These are phyloP conservation scores for Habropoda laboriosa DNA, from an alignment of 1,140 invertebrate genomes.

Conservation along the genomic window DNA sequence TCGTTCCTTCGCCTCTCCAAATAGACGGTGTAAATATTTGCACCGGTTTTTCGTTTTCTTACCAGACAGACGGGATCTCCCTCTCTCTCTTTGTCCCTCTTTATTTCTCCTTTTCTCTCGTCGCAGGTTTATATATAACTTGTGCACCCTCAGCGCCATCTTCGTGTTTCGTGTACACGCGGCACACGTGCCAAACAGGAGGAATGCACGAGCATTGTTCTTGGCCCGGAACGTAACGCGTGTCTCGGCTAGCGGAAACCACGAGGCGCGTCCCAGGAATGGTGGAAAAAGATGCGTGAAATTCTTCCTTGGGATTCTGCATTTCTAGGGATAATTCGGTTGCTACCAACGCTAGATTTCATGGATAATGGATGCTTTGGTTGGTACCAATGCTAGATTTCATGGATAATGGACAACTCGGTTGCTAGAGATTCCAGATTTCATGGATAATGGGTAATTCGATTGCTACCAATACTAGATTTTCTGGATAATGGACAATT, in stretches of 20 bases:
- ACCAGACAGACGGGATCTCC: neutral
- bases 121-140: constrained; percentile 36
- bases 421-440: too few relatives aligned
- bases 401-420: too few relatives aligned
- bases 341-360: too few relatives aligned
- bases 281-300: neutral
- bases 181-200: constrained; percentile 46
- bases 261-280: neutral
- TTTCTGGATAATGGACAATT: too few relatives aligned
- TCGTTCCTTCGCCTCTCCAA: constrained; percentile 41
- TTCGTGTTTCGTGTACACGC: neutral
- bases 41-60: constrained; percentile 53
- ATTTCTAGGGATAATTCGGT: neutral
- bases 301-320: neutral
- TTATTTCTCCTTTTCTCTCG: too few relatives aligned
- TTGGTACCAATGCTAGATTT: too few relatives aligned
- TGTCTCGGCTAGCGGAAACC: neutral
- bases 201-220: constrained; percentile 44
- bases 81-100: neutral
- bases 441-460: too few relatives aligned
- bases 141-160: constrained; percentile 12
- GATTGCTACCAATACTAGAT: too few relatives aligned
- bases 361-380: too few relatives aligned
- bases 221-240: constrained; percentile 25
- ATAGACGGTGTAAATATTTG: constrained; percentile 64